These are phyloP conservation scores for Falco biarmicus DNA, from an alignment of 2,797 vertebrate species.

Conservation along the genomic window DNA sequence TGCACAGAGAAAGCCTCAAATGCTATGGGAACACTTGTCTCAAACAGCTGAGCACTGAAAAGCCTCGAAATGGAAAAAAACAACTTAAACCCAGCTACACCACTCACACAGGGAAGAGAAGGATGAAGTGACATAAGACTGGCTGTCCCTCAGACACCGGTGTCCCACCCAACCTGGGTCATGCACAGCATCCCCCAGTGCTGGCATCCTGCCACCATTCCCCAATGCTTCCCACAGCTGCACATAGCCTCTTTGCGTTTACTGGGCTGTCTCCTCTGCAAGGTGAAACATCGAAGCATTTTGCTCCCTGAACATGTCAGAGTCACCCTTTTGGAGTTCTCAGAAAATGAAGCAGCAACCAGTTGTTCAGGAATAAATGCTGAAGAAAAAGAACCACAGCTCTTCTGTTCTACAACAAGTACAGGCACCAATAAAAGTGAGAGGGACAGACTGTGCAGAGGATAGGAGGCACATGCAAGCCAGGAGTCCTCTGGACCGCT, in stretches of 20 bases:
- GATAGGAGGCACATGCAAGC: background rate
- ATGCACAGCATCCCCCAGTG: background rate
- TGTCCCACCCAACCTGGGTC: background rate
- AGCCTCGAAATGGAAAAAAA: background rate
- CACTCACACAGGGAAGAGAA: background rate
- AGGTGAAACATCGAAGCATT: background rate
- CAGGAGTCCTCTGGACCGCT: background rate
- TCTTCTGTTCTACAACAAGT: background rate
- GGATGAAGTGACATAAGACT: background rate
- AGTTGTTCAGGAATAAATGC: background rate
- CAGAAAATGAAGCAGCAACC: background rate
- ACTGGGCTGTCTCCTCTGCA: background rate
- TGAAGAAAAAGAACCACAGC: background rate
- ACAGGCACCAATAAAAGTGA: background rate
- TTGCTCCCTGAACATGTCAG: background rate
- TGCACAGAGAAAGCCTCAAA: background rate
- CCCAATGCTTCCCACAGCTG: background rate
- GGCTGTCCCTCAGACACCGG: rapidly evolving
- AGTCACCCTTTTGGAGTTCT: background rate
- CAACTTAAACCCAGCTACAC: background rate
- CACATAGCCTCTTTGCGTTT: background rate
- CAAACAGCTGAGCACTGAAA: background rate
- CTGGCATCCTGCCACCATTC: background rate
- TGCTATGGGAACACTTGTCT: background rate
- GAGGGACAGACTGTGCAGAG: background rate